These are phyloP conservation scores for Microtus obscurus DNA, from an alignment of 2,797 vertebrate genomes.

Conservation along the genomic window DNA sequence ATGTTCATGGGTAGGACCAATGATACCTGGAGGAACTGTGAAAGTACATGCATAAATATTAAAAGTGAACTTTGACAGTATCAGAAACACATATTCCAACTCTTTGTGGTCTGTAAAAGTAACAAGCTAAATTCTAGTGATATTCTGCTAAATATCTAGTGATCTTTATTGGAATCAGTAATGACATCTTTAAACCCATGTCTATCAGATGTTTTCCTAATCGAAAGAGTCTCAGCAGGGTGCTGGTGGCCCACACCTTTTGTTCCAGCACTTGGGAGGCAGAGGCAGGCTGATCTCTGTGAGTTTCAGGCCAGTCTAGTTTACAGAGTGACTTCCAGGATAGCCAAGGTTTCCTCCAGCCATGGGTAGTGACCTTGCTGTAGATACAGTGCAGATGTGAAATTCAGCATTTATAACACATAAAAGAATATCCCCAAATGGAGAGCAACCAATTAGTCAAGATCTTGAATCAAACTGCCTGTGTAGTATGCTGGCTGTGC, in stretches of 20 bases:
- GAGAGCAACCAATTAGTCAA: background rate
- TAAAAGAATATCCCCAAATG: background rate
- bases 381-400: too few species aligned
- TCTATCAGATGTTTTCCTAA: background rate
- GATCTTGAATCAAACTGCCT: background rate
- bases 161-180: constrained; percentile 24
- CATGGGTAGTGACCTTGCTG: background rate
- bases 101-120: constrained; percentile 43
- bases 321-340: background rate
- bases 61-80: background rate
- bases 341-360: background rate
- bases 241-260: background rate
- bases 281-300: background rate
- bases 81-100: constrained; percentile 49
- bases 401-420: background rate
- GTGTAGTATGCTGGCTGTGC: background rate
- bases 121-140: too few species aligned
- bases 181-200: background rate
- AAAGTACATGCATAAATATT: constrained; percentile 72
- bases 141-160: background rate
- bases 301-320: background rate
- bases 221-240: background rate
- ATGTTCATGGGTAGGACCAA: constrained; percentile 92
- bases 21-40: constrained; percentile 93
- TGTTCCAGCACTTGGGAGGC: background rate